Conservation (phyloP, 1,140 invertebrate genomes). For the Cardiocondyla obscurior region DNA sequence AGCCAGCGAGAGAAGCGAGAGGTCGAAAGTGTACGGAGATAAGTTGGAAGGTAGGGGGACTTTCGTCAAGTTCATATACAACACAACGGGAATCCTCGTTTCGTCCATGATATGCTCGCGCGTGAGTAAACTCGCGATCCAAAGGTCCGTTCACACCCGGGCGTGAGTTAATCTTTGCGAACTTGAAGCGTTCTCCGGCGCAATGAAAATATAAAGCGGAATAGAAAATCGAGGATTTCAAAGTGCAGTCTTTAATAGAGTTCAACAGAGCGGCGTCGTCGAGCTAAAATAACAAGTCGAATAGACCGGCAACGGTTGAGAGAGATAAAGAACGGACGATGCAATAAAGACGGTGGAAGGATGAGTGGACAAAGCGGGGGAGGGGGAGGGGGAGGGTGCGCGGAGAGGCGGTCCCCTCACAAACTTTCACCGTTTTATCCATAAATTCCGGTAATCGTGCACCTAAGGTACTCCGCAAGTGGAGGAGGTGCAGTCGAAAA, state of each 20-base stretch:
- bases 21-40: slow-evolving; percentile 18
- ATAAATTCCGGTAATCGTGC: slow-evolving; percentile 48
- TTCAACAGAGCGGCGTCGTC: neutral
- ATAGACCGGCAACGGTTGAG: neutral
- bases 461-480: slow-evolving; percentile 9
- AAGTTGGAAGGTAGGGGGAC: slow-evolving; percentile 40
- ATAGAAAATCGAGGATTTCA: neutral
- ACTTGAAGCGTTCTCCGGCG: neutral
- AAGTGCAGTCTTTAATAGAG: slow-evolving; percentile 5
- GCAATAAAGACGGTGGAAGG: neutral
- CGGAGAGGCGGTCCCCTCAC: slow-evolving; percentile 13
- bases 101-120: slow-evolving; percentile 37
- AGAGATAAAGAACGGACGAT: slow-evolving; percentile 6
- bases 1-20: neutral
- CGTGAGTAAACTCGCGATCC: slow-evolving; percentile 31
- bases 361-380: neutral
- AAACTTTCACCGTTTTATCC: slow-evolving; percentile 27
- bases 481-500: slow-evolving; percentile 28
- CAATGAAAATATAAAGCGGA: neutral
- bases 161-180: neutral
- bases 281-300: neutral
- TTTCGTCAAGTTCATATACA: slow-evolving; percentile 43
- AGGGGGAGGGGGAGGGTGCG: no score
- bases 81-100: slow-evolving; percentile 51
- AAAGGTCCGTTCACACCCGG: slow-evolving; percentile 42